Evolutionary conservation across 2,113 vertebrate genomes (phyloP), one percentile per base, ranked within the genome.

Genomic region (Paedocypris sp.): DNA sequence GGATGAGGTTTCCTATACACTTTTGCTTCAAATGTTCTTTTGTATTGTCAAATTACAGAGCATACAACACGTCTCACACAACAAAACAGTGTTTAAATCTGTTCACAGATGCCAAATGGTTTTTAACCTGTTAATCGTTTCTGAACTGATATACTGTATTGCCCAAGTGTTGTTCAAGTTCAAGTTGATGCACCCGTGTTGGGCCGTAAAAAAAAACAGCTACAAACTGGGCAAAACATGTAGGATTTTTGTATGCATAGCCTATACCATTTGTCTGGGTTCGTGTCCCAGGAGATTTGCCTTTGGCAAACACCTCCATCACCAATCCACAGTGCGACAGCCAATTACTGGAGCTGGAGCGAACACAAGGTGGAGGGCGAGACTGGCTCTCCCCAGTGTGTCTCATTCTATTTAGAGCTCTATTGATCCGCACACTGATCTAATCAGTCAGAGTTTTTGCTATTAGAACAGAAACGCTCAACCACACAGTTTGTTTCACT

Each of bases 351-450:
- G 36, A 63, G 57, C 61, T 48, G 28, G 36, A 63, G 57, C 61
- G 45, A 20, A 32, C n/a, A 12, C 2, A n/a, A 29, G 8, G 48
- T 5, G 18, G 26, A 25, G 26, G 33, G 28, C 4, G 38, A 29
- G 23, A 32, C 38, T 23, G 11, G n/a, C 28, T 6, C 13, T 43
- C 36, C 12, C 36, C 13, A 18, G 35, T 19, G 66, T 32, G 45
- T 60, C 38, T 32, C 25, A 22, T 47, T 39, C 26, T 38, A 62
- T 54, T 53, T 52, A 42, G 45, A 63, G 67, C 51, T 66, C 49
- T 69, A 71, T 72, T 74, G 72, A 74, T 77, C 70, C 69, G 8
- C 63, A 61, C 69, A 64, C 58, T 60, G 50, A 64, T 75, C 70
- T 64, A 59, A 69, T 67, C 62, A 58, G 41, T 60, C 54, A 52